Conservation (phyloP, 2,797 vertebrate genomes). For the Chanos chanos region DNA sequence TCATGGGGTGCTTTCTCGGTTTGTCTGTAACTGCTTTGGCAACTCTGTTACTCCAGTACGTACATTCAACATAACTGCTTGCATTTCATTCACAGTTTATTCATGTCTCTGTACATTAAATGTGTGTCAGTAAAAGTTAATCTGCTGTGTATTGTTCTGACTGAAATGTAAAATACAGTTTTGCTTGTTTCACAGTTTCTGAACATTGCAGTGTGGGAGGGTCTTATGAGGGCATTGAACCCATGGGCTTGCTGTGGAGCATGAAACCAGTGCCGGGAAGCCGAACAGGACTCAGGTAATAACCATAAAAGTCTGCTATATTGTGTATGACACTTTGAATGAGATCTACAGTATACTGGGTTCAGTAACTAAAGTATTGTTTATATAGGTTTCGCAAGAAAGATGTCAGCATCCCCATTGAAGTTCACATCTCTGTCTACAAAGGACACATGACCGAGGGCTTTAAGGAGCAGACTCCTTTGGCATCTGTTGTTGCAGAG, state of each 20-base stretch:
- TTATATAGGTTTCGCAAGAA: conserved; percentile 58
- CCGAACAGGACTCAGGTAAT: conserved; percentile 60
- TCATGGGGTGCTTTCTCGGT: too few relatives aligned
- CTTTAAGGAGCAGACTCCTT: conserved; percentile 41
- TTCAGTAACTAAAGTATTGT: background rate
- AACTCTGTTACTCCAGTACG: too few relatives aligned
- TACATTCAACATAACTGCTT: background rate
- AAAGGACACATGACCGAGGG: conserved; percentile 49
- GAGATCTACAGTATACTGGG: background rate
- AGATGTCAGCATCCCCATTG: conserved; percentile 56
- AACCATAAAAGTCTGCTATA: background rate
- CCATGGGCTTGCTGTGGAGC: conserved; percentile 74
- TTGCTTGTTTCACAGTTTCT: conserved; percentile 48
- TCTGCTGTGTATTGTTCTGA: background rate
- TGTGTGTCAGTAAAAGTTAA: background rate
- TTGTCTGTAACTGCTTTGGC: too few relatives aligned
- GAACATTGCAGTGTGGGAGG: conserved; percentile 64
- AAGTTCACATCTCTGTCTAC: conserved; percentile 59
- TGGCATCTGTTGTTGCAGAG: conserved; percentile 55
- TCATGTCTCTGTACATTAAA: background rate
- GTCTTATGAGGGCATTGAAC: conserved; percentile 64
- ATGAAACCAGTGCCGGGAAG: conserved; percentile 66
- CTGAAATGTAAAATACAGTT: background rate
- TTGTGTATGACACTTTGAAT: too few relatives aligned
- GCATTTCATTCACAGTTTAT: background rate